Base-by-base conservation (phyloP, 1,140 invertebrate species). In the Neelides sp. region DNA sequence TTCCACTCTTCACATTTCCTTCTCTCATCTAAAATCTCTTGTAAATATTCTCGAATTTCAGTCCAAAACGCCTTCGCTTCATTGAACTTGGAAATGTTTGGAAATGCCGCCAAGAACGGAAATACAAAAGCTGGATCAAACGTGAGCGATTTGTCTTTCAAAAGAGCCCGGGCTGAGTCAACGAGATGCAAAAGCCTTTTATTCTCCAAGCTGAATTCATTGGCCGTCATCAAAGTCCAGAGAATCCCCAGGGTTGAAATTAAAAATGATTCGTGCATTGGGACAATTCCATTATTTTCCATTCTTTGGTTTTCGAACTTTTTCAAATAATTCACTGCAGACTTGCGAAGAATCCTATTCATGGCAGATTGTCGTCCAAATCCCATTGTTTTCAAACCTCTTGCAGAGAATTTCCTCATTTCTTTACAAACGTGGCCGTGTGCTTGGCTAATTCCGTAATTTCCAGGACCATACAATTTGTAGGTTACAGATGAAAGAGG, bases 401-500 rank as follows among this genome's bases (percentile, higher is more conserved):
- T 15, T n/a, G 23, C 43, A 0, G 48, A 32, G 36, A 50, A 50
- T 20, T 41, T n/a, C 17, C 48, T 26, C 48, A 50, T 50, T 43
- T 50, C 48, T 34, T 50, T 50, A 12, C 42, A n/a, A 19, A 50
- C 48, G 17, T 50, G 39, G 3, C 48, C 48, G 26, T 50, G 48
- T 4, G 48, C 48, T 43, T 50, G 48, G 13, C 48, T 50, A 2
- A 50, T 50, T 4, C 48, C 48, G 22, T 23, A 34, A 35, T 50
- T 50, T 19, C 17, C 12, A n/a, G 35, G 15, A 5, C 48, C 48
- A 28, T 50, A 50, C 4, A 50, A 30, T 8, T 28, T 28, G 13
- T 42, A 43, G 10, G 48, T 50, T 4, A 50, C 26, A 8, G 48
- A 50, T n/a, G 48, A 43, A 0, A 28, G 17, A 13, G 48, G 48